Percentiles rank a stretch among this genome's conserved stretches.
phyloP scores from a whole-genome alignment of 2,113 vertebrate species.

The Vulpes vulpes region DNA sequence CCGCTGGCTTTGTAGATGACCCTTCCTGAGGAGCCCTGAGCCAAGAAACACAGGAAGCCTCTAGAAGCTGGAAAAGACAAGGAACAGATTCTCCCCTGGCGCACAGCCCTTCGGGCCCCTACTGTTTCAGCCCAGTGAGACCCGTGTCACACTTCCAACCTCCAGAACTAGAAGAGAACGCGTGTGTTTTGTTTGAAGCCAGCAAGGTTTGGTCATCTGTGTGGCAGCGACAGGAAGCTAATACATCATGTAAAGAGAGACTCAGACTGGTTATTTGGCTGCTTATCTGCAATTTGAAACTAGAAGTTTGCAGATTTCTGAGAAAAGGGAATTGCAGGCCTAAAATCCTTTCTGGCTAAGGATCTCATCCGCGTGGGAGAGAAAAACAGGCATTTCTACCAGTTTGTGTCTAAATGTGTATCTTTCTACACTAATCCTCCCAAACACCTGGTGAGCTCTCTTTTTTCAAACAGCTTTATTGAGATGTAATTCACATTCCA shows the following conservation, averaged over 20 bases:
- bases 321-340: neutral
- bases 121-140: neutral
- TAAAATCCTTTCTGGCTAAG: neutral
- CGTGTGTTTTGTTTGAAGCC: neutral
- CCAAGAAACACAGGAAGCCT: neutral
- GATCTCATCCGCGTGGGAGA: neutral
- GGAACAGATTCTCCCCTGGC: neutral
- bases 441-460: neutral
- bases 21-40: rapidly evolving
- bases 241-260: neutral
- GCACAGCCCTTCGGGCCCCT: neutral
- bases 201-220: neutral
- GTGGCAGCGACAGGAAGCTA: neutral
- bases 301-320: neutral
- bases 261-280: no score
- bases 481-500: neutral
- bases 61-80: neutral
- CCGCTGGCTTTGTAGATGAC: neutral
- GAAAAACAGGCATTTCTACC: neutral
- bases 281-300: neutral
- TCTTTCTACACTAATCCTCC: neutral
- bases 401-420: neutral
- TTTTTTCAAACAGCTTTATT: neutral
- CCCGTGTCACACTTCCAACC: neutral
- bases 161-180: neutral